These are phyloP conservation scores for Oxyruncus cristatus DNA, from an alignment of 2,113 vertebrate species.

Conservation along the genomic window DNA sequence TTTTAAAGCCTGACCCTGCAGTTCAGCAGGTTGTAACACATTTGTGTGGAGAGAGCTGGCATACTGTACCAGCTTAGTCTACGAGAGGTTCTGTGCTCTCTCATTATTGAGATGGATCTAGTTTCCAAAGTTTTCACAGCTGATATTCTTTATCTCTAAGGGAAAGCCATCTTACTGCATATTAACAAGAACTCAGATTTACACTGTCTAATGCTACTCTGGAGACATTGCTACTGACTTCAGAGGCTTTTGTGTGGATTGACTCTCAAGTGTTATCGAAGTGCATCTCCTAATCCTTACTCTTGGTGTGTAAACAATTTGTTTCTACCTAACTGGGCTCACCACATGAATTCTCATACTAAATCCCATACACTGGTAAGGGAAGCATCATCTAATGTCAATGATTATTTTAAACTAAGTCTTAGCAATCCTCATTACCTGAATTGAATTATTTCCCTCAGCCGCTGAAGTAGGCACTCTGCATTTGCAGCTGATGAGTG, in stretches of 20 bases:
- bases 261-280: background rate
- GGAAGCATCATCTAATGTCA: background rate
- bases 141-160: background rate
- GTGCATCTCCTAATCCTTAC: background rate
- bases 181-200: background rate
- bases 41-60: background rate
- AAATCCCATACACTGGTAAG: background rate
- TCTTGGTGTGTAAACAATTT: background rate
- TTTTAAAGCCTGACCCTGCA: background rate
- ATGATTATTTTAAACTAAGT: background rate
- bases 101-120: background rate
- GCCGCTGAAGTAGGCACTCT: background rate
- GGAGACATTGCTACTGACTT: background rate
- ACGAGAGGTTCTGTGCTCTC: background rate
- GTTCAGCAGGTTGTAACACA: background rate
- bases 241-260: background rate
- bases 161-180: background rate
- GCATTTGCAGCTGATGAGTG: background rate
- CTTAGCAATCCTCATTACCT: background rate
- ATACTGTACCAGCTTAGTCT: background rate
- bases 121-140: background rate
- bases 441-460: background rate
- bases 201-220: background rate
- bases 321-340: background rate
- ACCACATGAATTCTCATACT: background rate